phyloP scores from a whole-genome alignment of 2,888 invertebrate species.

The Spatulosminthurus flaviceps region DNA sequence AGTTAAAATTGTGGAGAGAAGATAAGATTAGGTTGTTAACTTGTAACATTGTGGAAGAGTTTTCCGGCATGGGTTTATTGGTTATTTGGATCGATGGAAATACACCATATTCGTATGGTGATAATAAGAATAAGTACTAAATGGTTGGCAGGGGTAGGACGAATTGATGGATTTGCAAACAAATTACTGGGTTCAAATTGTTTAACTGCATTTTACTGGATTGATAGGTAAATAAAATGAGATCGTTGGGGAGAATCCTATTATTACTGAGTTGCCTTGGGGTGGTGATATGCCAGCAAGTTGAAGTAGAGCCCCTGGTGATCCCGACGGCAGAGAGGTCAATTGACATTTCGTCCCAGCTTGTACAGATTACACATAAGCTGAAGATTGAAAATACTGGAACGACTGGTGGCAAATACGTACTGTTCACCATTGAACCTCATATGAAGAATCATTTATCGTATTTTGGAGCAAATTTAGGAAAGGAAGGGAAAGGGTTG shows the following conservation, averaged over 20 bases:
- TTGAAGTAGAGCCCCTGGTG: conserved; percentile 64
- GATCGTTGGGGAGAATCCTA: background rate
- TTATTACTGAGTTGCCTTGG: conserved; percentile 3
- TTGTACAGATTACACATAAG: conserved; percentile 83
- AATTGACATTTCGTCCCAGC: conserved; percentile 87
- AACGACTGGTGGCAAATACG: conserved; percentile 75
- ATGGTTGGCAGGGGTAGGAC: background rate
- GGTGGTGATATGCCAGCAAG: conserved; percentile 25
- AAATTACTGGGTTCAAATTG: no score
- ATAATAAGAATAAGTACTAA: no score
- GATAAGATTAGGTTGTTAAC: no score
- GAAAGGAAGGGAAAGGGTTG: conserved; percentile 53
- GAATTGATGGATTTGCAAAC: no score
- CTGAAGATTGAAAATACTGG: conserved; percentile 86
- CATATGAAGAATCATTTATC: conserved; percentile 74
- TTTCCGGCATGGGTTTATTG: no score
- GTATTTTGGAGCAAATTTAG: conserved; percentile 73
- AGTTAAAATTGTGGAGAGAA: no score
- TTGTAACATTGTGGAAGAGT: no score
- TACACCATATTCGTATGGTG: background rate
- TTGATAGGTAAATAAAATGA: background rate
- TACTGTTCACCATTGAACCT: conserved; percentile 78
- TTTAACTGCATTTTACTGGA: background rate
- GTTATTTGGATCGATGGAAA: no score
- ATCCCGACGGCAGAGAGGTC: conserved; percentile 80